These are phyloP conservation scores for Imbricaverruca yamaguchii DNA, from an alignment of 2,888 invertebrate species.

Conservation along the genomic window DNA sequence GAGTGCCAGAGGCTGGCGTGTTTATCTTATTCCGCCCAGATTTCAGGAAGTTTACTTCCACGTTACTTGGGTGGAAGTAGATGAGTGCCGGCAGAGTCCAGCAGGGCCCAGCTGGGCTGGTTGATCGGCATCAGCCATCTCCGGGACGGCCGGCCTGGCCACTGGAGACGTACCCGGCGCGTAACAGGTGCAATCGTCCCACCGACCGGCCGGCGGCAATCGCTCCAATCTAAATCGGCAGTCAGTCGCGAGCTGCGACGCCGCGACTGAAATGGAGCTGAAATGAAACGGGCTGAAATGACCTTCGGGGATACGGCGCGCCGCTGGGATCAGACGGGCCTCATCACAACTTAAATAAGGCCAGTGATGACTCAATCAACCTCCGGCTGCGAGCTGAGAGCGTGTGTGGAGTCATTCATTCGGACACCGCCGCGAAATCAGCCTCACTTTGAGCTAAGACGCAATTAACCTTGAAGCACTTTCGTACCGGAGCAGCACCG, in stretches of 20 bases:
- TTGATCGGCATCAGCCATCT: too few species aligned
- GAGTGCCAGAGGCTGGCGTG: too few species aligned
- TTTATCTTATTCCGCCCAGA: too few species aligned
- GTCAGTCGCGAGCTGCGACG: background rate
- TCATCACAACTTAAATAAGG: conserved; percentile 1
- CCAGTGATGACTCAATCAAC: background rate
- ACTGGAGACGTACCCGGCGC: background rate
- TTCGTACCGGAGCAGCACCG: too few species aligned
- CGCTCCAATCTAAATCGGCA: background rate
- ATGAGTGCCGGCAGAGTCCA: too few species aligned
- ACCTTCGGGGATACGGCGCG: background rate
- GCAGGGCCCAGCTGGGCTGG: too few species aligned
- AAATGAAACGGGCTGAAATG: background rate
- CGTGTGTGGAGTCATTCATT: background rate
- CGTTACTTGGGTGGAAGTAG: too few species aligned
- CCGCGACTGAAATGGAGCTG: background rate
- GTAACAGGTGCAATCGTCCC: background rate
- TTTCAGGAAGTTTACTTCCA: too few species aligned
- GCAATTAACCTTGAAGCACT: background rate
- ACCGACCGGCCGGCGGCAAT: background rate
- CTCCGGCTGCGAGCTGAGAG: background rate
- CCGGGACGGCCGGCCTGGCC: too few species aligned
- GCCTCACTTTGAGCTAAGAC: background rate
- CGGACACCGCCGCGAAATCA: background rate
- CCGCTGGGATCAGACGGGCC: background rate